Base-by-base conservation (phyloP, 2,888 invertebrate genomes). In the Oscheius sp. region DNA sequence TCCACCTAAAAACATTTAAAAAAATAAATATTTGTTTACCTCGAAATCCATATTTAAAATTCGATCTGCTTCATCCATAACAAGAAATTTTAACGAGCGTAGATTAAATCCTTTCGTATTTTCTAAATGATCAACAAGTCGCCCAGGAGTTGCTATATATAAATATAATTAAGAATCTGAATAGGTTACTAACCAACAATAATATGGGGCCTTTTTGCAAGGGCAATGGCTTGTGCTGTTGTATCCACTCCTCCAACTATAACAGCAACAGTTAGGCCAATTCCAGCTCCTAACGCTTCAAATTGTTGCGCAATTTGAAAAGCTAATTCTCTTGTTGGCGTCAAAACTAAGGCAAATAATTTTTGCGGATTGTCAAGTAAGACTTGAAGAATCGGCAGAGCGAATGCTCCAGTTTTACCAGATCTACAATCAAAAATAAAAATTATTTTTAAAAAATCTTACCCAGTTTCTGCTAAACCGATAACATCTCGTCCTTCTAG, bases 31-130 rank as follows among this genome's bases (percentile, higher is more conserved):
- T 2, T 23, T 50, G 27, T 46, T 15, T 23, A 64, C 92, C 89
- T 97, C 97, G 87, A 99, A 99, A 87, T 98, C 98, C 95, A 96
- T 95, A 87, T 97, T 97, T 2, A 99, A 90, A 80, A 98, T 98
- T 77, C 97, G 91, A 88, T 98, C 98, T 0, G 98, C 98, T 91
- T 98, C 98, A 83, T 98, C 98, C 95, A 98, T 95, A 0, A 97
- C 93, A 91, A 86, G 69, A 50, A 73, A 86, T 88, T 96, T 95
- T 0, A 96, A 89, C 0, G 93, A 91, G 81, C 92, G 91, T 33
- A 96, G 89, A 88, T 92, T 94, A 87, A 98, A 99, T 25, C 98
- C 98, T 88, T 96, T 98, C 0, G 97, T 96, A 86, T 97, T 96
- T 87, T 96, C 94, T 61, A 98, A 89, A 88, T 99, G 98, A 88